A percentile compares a stretch with the other conserved stretches of the same genome.
Conservation (phyloP, 2,888 invertebrate genomes). For the Strigamia maritima region DNA sequence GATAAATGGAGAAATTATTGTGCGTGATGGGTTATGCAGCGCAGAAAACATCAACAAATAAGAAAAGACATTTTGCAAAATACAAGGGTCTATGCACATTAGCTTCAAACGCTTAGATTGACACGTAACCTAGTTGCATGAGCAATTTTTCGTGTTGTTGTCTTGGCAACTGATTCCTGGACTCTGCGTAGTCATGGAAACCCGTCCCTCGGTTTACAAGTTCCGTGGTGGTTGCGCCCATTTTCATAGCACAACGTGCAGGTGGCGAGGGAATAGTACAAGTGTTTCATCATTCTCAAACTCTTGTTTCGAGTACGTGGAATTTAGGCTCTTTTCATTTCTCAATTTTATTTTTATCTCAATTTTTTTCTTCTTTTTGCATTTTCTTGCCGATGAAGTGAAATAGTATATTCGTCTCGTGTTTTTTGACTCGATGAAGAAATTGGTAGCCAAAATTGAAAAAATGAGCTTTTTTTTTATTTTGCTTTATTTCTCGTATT, state of each 20-base stretch:
- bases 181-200: constrained; percentile 16
- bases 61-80: background rate
- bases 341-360: background rate
- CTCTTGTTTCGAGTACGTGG: constrained; percentile 12
- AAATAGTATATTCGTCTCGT: background rate
- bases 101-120: background rate
- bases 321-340: background rate
- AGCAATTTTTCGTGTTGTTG: constrained; percentile 1
- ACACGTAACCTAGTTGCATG: background rate
- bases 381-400: constrained; percentile 1
- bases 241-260: constrained; percentile 8
- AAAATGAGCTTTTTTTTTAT: background rate
- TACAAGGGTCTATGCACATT: background rate
- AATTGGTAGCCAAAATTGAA: background rate
- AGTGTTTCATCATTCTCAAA: background rate
- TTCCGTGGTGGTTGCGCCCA: background rate
- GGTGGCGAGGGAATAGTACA: background rate
- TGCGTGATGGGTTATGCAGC: background rate
- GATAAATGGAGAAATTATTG: background rate
- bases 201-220: constrained; percentile 2
- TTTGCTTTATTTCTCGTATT: background rate
- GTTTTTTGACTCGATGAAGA: background rate
- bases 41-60: background rate
- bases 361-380: background rate
- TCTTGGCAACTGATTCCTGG: background rate